phyloP scores from a whole-genome alignment of 2,113 vertebrate species.

The Ameiurus melas region DNA sequence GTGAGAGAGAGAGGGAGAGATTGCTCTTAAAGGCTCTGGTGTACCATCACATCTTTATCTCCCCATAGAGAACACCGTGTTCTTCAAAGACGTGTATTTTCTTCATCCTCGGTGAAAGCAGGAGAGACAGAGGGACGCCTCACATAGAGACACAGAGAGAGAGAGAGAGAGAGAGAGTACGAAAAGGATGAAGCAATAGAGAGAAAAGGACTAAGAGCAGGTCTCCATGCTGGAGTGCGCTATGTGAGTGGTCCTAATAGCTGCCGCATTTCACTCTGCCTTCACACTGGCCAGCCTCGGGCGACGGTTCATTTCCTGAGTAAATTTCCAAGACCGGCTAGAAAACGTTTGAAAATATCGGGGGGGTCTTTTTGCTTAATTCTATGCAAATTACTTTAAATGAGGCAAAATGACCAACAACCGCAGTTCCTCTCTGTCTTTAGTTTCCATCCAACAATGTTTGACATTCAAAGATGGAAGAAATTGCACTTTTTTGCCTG shows the following conservation, averaged over 20 bases:
- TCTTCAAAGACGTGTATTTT: background rate
- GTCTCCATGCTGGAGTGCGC: slow-evolving; percentile 54
- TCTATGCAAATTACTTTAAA: background rate
- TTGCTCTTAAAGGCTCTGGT: slow-evolving; percentile 1
- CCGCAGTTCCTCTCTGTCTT: background rate
- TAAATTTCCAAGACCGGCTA: background rate
- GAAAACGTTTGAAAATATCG: background rate
- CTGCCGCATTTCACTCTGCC: background rate
- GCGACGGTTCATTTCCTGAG: background rate
- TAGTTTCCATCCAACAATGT: background rate
- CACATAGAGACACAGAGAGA: background rate
- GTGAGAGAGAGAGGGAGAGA: background rate
- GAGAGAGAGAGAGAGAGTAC: background rate
- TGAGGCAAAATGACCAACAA: background rate
- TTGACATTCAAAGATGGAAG: background rate
- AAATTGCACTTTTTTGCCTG: background rate
- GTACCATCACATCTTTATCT: background rate
- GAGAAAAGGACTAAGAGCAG: slow-evolving; percentile 30
- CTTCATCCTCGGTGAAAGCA: background rate
- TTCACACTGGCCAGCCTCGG: background rate
- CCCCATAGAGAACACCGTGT: background rate
- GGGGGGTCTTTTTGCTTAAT: background rate
- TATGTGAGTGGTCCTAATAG: slow-evolving; percentile 62
- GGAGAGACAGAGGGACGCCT: background rate
- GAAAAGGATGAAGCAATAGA: slow-evolving; percentile 4